These are phyloP conservation scores for Microcebus griseorufus DNA, from an alignment of 2,113 vertebrate species.

Conservation along the genomic window DNA sequence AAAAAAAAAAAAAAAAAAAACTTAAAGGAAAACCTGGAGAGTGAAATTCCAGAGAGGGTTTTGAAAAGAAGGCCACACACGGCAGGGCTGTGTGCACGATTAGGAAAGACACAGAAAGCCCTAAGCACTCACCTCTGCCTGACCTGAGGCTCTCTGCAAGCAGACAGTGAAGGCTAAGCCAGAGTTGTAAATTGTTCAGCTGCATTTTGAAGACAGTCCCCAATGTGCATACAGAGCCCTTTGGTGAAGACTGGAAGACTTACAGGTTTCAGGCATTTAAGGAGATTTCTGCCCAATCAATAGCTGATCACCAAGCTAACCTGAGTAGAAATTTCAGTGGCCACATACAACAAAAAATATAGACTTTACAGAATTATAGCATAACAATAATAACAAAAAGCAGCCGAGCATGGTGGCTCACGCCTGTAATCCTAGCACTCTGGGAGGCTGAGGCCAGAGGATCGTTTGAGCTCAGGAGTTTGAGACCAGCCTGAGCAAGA, in stretches of 20 bases:
- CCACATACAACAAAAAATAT: neutral
- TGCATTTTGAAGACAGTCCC: neutral
- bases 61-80: neutral
- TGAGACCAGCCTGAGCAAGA: too few species aligned
- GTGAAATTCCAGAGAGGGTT: neutral
- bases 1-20: neutral
- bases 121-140: neutral
- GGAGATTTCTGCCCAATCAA: neutral
- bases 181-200: too few species aligned
- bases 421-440: too few species aligned
- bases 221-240: neutral
- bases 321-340: neutral
- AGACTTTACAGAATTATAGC: neutral
- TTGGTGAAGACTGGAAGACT: neutral
- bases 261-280: neutral
- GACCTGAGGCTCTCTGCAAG: neutral
- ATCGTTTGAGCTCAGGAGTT: too few species aligned
- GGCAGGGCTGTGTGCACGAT: neutral
- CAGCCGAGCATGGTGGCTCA: neutral
- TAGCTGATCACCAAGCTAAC: neutral
- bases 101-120: neutral
- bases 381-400: neutral
- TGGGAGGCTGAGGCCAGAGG: too few species aligned
- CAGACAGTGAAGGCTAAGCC: neutral
- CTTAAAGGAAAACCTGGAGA: constrained; percentile 32